These are phyloP conservation scores for Philypnodon macrostomus DNA, from an alignment of 2,797 vertebrate genomes.

Conservation along the genomic window DNA sequence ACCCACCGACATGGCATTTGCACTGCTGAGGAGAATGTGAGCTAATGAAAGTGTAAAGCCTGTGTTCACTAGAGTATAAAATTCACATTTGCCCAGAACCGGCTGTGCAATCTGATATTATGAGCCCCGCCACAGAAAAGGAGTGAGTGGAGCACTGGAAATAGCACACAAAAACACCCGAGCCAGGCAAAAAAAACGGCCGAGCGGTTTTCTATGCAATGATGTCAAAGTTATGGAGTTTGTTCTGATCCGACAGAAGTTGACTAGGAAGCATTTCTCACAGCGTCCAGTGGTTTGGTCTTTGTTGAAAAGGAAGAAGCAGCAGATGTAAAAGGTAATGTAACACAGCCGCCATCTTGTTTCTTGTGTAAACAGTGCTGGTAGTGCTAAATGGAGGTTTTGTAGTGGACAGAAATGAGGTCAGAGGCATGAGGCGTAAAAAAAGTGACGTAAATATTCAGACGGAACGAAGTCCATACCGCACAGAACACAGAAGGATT, in stretches of 20 bases:
- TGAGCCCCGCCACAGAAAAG: constrained; percentile 59
- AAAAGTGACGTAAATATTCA: constrained; percentile 43
- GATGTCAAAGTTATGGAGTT: neutral
- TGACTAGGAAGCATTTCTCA: neutral
- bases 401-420: constrained; percentile 48
- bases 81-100: constrained; percentile 80
- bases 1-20: constrained; percentile 76
- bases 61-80: constrained; percentile 84
- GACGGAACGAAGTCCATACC: neutral
- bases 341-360: constrained; percentile 70
- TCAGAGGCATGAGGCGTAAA: constrained; percentile 52
- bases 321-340: constrained; percentile 56
- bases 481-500: constrained; percentile 4
- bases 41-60: constrained; percentile 87
- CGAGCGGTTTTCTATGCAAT: constrained; percentile 7
- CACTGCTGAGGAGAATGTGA: constrained; percentile 83
- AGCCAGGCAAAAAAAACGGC: constrained; percentile 29
- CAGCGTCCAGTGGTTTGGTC: constrained; percentile 8
- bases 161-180: constrained; percentile 42
- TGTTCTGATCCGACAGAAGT: neutral
- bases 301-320: constrained; percentile 27
- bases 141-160: constrained; percentile 36
- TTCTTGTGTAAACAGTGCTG: constrained; percentile 30
- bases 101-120: constrained; percentile 84
- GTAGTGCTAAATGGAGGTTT: constrained; percentile 46